Percentiles rank a stretch among this genome's conserved stretches.
Evolutionary conservation across 2,113 vertebrate genomes (phyloP).

Genomic region (Pelvicachromis taeniatus): DNA sequence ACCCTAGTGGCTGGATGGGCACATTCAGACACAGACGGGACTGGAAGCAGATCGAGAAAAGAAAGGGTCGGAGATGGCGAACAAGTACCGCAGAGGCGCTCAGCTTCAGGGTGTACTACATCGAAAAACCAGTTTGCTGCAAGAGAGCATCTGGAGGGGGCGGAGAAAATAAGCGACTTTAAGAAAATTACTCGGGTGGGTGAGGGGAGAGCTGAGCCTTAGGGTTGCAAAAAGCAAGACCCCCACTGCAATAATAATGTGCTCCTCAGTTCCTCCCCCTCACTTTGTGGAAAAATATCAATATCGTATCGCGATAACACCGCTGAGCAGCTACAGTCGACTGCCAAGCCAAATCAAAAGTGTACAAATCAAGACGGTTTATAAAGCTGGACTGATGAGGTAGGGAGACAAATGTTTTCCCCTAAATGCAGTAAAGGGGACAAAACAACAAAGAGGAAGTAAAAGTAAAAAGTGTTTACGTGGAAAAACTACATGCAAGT

Average conservation of each 20-base stretch:
- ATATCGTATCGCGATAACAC: background rate
- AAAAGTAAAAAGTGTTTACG: background rate
- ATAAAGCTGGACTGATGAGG: background rate
- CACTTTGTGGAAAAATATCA: background rate
- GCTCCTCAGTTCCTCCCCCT: background rate
- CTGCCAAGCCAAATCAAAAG: background rate
- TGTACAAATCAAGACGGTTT: background rate
- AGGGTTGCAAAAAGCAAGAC: background rate
- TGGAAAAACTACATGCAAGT: background rate
- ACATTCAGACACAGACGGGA: slow-evolving; percentile 28
- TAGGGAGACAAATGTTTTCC: background rate
- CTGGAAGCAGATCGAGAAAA: slow-evolving; percentile 40
- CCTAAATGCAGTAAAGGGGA: background rate
- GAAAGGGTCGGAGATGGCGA: slow-evolving; percentile 25
- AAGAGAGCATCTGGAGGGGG: background rate
- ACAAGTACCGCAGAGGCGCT: background rate
- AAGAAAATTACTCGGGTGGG: background rate
- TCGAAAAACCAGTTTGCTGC: background rate
- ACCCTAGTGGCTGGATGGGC: slow-evolving; percentile 49
- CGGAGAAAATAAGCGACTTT: background rate
- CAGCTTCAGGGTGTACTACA: background rate
- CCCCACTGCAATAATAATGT: background rate
- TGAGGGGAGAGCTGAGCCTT: background rate
- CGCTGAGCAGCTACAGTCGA: background rate
- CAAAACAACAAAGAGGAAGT: background rate